Percentiles rank a stretch among this genome's conserved stretches.
phyloP scores from a whole-genome alignment of 2,113 vertebrate genomes.

The Passerina amoena region DNA sequence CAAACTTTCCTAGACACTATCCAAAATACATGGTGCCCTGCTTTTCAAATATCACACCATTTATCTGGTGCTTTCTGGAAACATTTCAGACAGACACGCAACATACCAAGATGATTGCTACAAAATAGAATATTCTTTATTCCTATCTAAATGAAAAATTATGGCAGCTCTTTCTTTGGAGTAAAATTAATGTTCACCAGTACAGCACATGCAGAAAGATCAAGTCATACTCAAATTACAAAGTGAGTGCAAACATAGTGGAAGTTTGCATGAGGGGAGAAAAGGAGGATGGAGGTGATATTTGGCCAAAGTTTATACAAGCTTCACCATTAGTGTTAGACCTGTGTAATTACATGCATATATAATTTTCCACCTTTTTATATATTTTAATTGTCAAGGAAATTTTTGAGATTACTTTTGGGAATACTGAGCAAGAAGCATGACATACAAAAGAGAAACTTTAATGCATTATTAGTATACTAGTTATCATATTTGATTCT shows the following conservation, averaged over 20 bases:
- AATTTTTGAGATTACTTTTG: not conserved
- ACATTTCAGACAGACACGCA: conserved; percentile 32
- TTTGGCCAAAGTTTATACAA: not conserved
- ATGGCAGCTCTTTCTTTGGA: conserved; percentile 3
- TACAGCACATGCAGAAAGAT: not conserved
- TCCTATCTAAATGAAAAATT: conserved; percentile 49
- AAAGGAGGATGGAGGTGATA: not conserved
- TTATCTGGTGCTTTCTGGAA: conserved; percentile 55
- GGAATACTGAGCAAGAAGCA: not conserved
- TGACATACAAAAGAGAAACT: not conserved
- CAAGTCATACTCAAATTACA: conserved; percentile 19
- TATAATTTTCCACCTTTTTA: not conserved
- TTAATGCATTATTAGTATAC: not conserved
- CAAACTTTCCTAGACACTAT: conserved; percentile 38
- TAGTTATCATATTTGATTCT: not conserved
- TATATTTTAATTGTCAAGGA: not conserved
- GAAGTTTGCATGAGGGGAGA: not conserved
- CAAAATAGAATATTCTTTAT: conserved; percentile 23
- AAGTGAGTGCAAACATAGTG: not conserved
- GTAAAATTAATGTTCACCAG: conserved; percentile 12
- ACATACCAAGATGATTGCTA: conserved; percentile 20
- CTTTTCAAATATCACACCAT: conserved; percentile 60
- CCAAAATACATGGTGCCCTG: conserved; percentile 52
- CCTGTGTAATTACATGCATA: not conserved
- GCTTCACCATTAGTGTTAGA: not conserved